Evolutionary conservation across 2,113 vertebrate species (phyloP).

Genomic region (Chloroceryle aenea): DNA sequence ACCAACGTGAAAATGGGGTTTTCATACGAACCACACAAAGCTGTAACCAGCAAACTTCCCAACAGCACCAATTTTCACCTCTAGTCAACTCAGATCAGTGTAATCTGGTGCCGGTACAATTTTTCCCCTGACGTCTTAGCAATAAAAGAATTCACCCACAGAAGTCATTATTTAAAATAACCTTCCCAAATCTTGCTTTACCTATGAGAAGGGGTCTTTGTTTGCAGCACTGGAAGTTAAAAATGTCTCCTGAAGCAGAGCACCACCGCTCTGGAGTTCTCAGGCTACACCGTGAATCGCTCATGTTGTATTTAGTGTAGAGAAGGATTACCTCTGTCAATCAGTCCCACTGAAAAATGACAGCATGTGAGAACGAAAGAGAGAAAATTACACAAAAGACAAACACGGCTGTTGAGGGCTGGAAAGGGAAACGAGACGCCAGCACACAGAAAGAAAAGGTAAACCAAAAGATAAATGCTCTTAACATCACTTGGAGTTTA

Average conservation of each 20-base stretch:
- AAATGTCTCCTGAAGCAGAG: neutral
- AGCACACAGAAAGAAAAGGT: neutral
- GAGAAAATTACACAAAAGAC: constrained; percentile 57
- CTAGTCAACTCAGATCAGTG: neutral
- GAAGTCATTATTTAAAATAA: neutral
- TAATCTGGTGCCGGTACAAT: neutral
- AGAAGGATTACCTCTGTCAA: constrained; percentile 65
- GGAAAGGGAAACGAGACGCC: neutral
- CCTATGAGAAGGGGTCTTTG: neutral
- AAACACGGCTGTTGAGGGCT: constrained; percentile 6
- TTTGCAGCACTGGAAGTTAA: neutral
- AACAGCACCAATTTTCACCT: neutral
- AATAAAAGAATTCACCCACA: neutral
- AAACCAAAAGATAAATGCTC: neutral
- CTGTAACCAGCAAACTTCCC: neutral
- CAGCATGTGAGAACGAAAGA: neutral
- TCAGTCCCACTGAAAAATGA: constrained; percentile 44
- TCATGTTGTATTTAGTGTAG: neutral
- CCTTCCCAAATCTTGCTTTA: neutral
- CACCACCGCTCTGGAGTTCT: neutral
- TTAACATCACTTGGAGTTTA: neutral
- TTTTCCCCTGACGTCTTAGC: neutral
- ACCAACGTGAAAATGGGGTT: neutral
- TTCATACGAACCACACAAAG: neutral
- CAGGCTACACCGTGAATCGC: neutral